Evolutionary conservation across 2,113 vertebrate species (phyloP).

Genomic region (Pimephales promelas): DNA sequence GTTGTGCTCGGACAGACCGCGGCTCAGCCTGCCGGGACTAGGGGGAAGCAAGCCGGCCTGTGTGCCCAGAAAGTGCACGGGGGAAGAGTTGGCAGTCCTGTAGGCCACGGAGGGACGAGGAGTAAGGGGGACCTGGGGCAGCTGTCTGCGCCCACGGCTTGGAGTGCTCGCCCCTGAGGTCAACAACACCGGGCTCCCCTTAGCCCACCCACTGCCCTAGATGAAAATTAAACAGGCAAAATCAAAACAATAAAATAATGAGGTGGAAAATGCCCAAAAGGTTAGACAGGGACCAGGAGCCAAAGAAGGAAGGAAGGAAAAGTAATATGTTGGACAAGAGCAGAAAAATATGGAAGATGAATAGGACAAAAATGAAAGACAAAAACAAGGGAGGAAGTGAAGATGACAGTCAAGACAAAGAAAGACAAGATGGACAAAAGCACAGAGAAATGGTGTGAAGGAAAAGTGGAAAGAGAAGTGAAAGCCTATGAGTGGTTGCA

Average conservation of each 20-base stretch:
- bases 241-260: slow-evolving; percentile 81
- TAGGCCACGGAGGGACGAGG: slow-evolving; percentile 91
- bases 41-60: slow-evolving; percentile 72
- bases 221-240: slow-evolving; percentile 88
- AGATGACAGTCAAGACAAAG: slow-evolving; percentile 23
- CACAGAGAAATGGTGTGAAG: slow-evolving; percentile 64
- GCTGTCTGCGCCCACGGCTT: slow-evolving; percentile 89
- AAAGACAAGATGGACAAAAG: slow-evolving; percentile 48
- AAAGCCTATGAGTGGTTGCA: slow-evolving; percentile 72
- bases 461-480: slow-evolving; percentile 71
- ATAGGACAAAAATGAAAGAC: background rate
- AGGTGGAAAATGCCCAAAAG: slow-evolving; percentile 53
- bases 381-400: background rate
- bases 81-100: slow-evolving; percentile 94
- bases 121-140: slow-evolving; percentile 91
- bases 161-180: slow-evolving; percentile 90
- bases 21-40: slow-evolving; percentile 86
- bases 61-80: slow-evolving; percentile 82
- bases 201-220: slow-evolving; percentile 92
- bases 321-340: slow-evolving; percentile 49
- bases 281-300: slow-evolving; percentile 44
- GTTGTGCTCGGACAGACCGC: slow-evolving; percentile 90
- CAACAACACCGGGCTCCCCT: slow-evolving; percentile 84
- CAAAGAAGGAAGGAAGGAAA: slow-evolving; percentile 46
- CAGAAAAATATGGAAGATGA: background rate